Evolutionary conservation across 2,888 invertebrate genomes (phyloP).

Genomic region (Ceraclea dissimilis): DNA sequence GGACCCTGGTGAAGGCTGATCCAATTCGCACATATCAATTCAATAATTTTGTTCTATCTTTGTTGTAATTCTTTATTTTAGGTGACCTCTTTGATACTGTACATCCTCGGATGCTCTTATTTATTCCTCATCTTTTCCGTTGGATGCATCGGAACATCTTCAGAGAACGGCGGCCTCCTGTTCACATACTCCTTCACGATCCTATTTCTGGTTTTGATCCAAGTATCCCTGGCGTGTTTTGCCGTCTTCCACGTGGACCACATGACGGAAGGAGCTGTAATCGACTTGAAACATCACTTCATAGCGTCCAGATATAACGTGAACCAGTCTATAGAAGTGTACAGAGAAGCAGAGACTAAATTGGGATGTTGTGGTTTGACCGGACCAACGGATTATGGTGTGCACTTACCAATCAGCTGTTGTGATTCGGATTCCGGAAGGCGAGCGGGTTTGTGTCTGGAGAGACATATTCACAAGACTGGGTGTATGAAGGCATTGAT

Average conservation of each 20-base stretch:
- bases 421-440: background rate
- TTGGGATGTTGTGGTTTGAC: conserved; percentile 10
- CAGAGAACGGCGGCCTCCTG: conserved; percentile 10
- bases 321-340: background rate
- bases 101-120: conserved; percentile 6
- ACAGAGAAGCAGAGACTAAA: background rate
- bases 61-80: background rate
- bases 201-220: conserved; percentile 8
- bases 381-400: background rate
- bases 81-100: conserved; percentile 1
- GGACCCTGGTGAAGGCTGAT: too few relatives aligned
- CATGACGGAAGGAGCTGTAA: background rate
- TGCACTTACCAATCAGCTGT: background rate
- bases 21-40: too few relatives aligned
- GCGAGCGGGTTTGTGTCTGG: background rate
- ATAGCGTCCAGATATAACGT: too few relatives aligned
- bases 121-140: conserved; percentile 7
- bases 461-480: background rate
- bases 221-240: conserved; percentile 10
- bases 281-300: conserved; percentile 3
- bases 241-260: conserved; percentile 13
- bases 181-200: conserved; percentile 11
- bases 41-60: background rate
- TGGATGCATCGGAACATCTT: conserved; percentile 10
- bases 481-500: conserved; percentile 5